Conservation (phyloP, 1,140 invertebrate genomes). For the Thrips palmi region DNA sequence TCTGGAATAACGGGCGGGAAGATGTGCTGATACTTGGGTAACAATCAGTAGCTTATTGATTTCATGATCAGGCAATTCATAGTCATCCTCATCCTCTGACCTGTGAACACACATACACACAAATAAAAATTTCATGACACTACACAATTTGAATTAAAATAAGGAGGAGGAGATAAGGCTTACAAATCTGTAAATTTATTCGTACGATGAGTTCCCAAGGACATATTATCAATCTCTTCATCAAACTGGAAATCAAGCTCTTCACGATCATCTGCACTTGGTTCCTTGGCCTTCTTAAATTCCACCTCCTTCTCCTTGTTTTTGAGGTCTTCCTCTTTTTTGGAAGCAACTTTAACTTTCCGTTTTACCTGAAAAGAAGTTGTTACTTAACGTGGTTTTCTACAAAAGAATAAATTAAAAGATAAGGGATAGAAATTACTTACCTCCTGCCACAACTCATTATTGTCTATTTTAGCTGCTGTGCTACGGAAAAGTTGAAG, state of each 20-base stretch:
- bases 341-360: constrained; percentile 25
- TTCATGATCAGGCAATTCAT: constrained; percentile 80
- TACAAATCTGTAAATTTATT: constrained; percentile 67
- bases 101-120: constrained; percentile 23
- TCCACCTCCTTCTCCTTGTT: constrained; percentile 21
- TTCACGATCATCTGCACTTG: constrained; percentile 59
- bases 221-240: constrained; percentile 68
- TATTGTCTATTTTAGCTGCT: constrained; percentile 3
- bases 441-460: constrained; percentile 17
- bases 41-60: constrained; percentile 92
- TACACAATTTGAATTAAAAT: background rate
- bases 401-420: constrained; percentile 1
- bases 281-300: constrained; percentile 25
- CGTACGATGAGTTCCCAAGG: constrained; percentile 48
- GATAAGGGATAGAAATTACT: background rate
- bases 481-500: too few relatives aligned
- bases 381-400: constrained; percentile 3
- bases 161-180: constrained; percentile 11
- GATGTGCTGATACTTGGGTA: constrained; percentile 49
- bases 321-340: constrained; percentile 18
- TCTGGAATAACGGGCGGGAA: constrained; percentile 37
- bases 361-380: constrained; percentile 26
- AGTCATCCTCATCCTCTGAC: constrained; percentile 52
- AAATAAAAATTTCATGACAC: constrained; percentile 20
- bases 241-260: constrained; percentile 95